A percentile compares a stretch with the other conserved stretches of the same genome.
phyloP scores from a whole-genome alignment of 2,113 vertebrate genomes.

The Synodontis membranacea region DNA sequence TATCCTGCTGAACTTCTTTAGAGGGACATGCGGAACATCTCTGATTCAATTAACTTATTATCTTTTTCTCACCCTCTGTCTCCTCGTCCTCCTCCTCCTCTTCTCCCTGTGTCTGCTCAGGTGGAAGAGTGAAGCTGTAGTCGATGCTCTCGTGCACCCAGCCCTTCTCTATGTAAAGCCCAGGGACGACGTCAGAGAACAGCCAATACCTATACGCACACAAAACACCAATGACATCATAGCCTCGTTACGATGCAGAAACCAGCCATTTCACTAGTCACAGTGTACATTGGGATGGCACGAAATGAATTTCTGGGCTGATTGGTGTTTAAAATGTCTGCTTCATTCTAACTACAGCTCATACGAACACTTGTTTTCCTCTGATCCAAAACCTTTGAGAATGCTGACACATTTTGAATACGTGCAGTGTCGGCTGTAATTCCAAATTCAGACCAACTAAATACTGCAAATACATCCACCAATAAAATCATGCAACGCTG shows the following conservation, averaged over 20 bases:
- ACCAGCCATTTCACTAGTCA: not conserved
- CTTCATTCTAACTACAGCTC: not conserved
- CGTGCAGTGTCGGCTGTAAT: not conserved
- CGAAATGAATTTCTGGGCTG: not conserved
- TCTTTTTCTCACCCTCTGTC: conserved; percentile 63
- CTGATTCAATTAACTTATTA: not conserved
- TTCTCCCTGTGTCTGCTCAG: conserved; percentile 43
- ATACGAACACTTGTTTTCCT: not conserved
- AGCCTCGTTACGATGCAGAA: not conserved
- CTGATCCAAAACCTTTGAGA: not conserved
- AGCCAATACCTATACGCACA: conserved; percentile 86
- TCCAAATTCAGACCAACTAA: not conserved
- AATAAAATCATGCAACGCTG: not conserved
- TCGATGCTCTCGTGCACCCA: conserved; percentile 94
- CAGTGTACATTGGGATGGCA: not conserved
- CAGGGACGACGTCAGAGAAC: conserved; percentile 94
- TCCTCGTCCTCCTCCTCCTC: conserved; percentile 76
- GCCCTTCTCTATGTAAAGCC: conserved; percentile 94
- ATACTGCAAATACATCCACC: not conserved
- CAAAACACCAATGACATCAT: not conserved
- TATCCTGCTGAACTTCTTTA: not conserved
- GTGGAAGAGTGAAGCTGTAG: conserved; percentile 82
- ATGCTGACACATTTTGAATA: not conserved
- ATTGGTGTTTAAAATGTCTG: not conserved
- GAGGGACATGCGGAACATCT: not conserved